Base-by-base conservation (phyloP, 2,888 invertebrate genomes). In the Mantis religiosa region DNA sequence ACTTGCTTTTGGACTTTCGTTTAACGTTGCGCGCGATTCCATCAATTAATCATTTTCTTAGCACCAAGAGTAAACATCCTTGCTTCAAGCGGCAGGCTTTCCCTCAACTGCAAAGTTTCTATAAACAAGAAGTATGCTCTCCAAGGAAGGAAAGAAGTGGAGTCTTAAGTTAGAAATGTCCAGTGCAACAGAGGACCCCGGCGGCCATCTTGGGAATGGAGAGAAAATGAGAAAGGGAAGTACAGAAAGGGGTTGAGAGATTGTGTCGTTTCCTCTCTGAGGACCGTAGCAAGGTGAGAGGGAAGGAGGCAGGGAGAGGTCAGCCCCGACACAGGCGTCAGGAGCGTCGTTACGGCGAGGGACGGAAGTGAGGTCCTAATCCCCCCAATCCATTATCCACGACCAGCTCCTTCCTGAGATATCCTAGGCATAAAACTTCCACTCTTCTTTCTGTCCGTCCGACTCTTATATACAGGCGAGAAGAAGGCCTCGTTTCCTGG, bases 301-400 rank as follows among this genome's bases (percentile, higher is more conserved):
- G 54, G 54, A 71, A 15, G 54, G 54, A 54, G 54, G 20, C 14
- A 15, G 54, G 25, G 54, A 71, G 54, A 71, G 54, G 54, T 71
- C 6, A 81, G 86, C 30, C 28, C 28, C 81, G 81, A 82, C 87
- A 82, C 87, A 87, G 27, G 87, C 87, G 87, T 87, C 82, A 41
- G 82, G 87, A 82, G 54, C 87, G 87, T 82, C 82, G 82, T 87
- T 82, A 87, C 41, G 82, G 34, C 34, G 34, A 87, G 30, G 81
- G 82, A 27, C 81, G 87, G 87, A 87, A 81, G 87, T 30, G 87
- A 87, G 47, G 30, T 82, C 82, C 87, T 87, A 87, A 87, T 87
- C 87, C 87, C 28, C 81, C 82, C 87, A 81, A 87, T 87, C 87
- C 87, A 87, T 87, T 87, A 87, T 82, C 87, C 87, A 9, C 82